Evolutionary conservation across 1,140 invertebrate genomes (phyloP), one percentile per base, ranked within the genome.

Genomic region (Dreissena polymorpha): DNA sequence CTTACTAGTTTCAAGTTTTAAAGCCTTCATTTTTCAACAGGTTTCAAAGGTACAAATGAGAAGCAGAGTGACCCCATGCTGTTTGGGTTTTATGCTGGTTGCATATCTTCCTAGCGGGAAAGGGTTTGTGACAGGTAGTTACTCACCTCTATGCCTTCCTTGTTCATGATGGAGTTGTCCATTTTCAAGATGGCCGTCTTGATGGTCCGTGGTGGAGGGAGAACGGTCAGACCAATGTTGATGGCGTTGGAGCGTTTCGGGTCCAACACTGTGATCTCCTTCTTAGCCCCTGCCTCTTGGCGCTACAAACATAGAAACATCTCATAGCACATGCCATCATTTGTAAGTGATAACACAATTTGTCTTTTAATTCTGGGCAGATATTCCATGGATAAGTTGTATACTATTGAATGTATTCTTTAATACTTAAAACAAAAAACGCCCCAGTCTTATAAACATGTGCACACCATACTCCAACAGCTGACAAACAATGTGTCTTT

Each of bases 201-300:
- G 82, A 99, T 99, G 5, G 98, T 97, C 51, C 93, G 90, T 3
- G 98, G 97, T 8, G 98, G 98, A 29, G 99, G 99, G 85, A 99
- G 93, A 92, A 99, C 99, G 13, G 98, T 99, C 96, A 99, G 97
- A n/a, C 98, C 98, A 89, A 99, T 99, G 92, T 99, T 99, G 87
- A 99, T 99, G 14, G 98, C 98, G 93, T 99, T 99, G 2, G 98
- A 99, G 85, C 99, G 94, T 92, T 99, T 99, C 27, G 98, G 96
- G 93, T 99, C 98, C 91, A 99, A 94, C 39, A 99, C 98, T 64
- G 99, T 97, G 76, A 99, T 96, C 93, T 98, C 97, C 93, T 98
- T 99, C 92, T 98, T 99, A 92, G 96, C 97, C 93, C 96, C 95
- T 92, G 97, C 97, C 93, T 97, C 96, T 94, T 97, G 95, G 95